Conservation (phyloP, 2,888 invertebrate genomes). For the Acanthococcus lagerstroemiae region DNA sequence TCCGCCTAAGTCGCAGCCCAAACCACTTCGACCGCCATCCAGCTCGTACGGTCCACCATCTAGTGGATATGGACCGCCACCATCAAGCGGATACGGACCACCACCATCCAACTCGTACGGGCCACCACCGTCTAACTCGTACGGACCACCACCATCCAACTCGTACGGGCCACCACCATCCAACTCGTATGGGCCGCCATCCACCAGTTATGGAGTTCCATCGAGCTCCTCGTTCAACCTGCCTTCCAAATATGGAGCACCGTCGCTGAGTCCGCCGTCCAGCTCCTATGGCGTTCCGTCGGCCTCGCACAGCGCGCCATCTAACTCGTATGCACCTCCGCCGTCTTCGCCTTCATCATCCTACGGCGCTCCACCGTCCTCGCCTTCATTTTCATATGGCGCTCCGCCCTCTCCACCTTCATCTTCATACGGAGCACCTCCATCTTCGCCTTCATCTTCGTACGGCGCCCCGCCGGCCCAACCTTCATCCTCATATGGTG, state of each 20-base stretch:
- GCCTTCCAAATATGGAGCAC: constrained; percentile 13
- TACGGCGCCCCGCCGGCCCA: constrained; percentile 35
- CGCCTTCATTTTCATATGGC: constrained; percentile 32
- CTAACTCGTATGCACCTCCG: constrained; percentile 21
- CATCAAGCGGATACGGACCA: not conserved
- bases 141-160: constrained; percentile 18
- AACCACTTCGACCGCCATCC: constrained; percentile 35
- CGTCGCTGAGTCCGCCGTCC: constrained; percentile 16
- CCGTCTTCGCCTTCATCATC: constrained; percentile 31
- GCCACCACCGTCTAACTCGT: constrained; percentile 23
- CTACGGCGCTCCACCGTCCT: constrained; percentile 32
- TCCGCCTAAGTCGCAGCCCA: constrained; percentile 37
- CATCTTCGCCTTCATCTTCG: constrained; percentile 33
- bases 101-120: constrained; percentile 21
- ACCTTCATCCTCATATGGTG: constrained; percentile 34
- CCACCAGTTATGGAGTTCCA: constrained; percentile 25
- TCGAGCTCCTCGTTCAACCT: no score
- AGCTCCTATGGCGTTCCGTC: not conserved
- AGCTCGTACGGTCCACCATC: constrained; percentile 25
- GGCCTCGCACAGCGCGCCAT: constrained; percentile 4
- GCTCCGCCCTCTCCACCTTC: constrained; percentile 15
- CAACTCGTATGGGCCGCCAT: constrained; percentile 17
- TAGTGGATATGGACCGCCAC: constrained; percentile 33
- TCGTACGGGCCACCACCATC: constrained; percentile 32
- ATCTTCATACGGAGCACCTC: constrained; percentile 29